Percentiles rank a stretch among this genome's conserved stretches.
Conservation (phyloP, 2,113 vertebrate species). For the Tragelaphus strepsiceros region DNA sequence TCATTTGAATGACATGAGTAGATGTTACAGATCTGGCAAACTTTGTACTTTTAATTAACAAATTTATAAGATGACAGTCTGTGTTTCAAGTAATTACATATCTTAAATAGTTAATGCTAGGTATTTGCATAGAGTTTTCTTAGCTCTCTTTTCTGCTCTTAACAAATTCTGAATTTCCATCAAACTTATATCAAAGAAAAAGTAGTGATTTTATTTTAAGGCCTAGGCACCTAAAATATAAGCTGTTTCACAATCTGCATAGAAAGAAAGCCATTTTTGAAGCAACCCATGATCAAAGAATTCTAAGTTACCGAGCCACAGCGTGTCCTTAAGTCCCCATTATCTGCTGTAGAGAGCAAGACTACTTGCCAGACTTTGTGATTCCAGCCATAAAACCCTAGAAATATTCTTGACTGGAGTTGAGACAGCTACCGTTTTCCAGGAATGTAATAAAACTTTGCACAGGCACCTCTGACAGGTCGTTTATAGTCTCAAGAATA, state of each 20-base stretch:
- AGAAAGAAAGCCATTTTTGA: neutral
- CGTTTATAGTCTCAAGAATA: neutral
- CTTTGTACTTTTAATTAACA: slow-evolving; percentile 4
- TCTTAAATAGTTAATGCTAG: slow-evolving; percentile 24
- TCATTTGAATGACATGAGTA: slow-evolving; percentile 12
- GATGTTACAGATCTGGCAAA: neutral
- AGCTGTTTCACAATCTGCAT: neutral
- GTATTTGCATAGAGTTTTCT: neutral
- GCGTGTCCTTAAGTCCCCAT: neutral
- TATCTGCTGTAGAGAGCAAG: neutral
- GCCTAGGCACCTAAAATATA: neutral
- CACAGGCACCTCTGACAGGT: neutral
- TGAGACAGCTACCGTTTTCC: neutral
- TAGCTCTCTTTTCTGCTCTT: neutral
- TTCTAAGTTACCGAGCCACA: neutral
- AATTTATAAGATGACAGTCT: neutral
- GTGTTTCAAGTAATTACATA: neutral
- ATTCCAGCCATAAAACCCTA: neutral
- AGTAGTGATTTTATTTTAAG: slow-evolving; percentile 8
- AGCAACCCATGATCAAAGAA: neutral
- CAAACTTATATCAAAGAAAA: neutral
- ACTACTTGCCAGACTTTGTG: neutral
- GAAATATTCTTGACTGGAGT: neutral
- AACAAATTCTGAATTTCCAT: neutral
- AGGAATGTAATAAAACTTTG: neutral